Percentiles rank a stretch among this genome's conserved stretches.
These are phyloP conservation scores for Proctacanthus coquilletti DNA, from an alignment of 1,140 invertebrate species.

Conservation along the genomic window DNA sequence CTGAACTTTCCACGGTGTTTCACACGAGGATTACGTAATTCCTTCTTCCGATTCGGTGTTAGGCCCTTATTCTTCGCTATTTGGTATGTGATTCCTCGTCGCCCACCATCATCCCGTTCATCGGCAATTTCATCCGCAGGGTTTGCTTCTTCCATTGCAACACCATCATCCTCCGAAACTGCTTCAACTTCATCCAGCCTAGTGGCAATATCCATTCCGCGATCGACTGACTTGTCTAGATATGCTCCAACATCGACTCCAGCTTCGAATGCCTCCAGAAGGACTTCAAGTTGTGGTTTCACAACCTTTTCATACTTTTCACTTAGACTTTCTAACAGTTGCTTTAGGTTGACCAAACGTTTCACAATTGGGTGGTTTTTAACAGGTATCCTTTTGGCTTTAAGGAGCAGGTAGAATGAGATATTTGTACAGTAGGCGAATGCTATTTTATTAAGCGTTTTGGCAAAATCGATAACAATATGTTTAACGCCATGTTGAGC, in stretches of 20 bases:
- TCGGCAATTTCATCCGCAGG: slow-evolving; percentile 22
- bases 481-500: slow-evolving; percentile 32
- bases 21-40: slow-evolving; percentile 82
- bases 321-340: slow-evolving; percentile 57
- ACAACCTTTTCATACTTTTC: slow-evolving; percentile 46
- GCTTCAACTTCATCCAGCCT: slow-evolving; percentile 13
- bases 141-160: slow-evolving; percentile 17
- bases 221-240: slow-evolving; percentile 7
- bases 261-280: slow-evolving; percentile 35
- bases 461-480: slow-evolving; percentile 40
- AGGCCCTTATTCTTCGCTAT: slow-evolving; percentile 92
- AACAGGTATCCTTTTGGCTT: slow-evolving; percentile 49
- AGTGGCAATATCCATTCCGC: no score
- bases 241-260: slow-evolving; percentile 31
- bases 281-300: slow-evolving; percentile 43
- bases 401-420: slow-evolving; percentile 70
- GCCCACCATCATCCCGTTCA: slow-evolving; percentile 29
- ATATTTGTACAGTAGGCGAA: slow-evolving; percentile 77
- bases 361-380: slow-evolving; percentile 75
- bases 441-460: slow-evolving; percentile 51
- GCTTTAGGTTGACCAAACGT: slow-evolving; percentile 60
- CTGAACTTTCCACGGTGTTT: slow-evolving; percentile 82
- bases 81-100: slow-evolving; percentile 77
- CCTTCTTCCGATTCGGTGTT: slow-evolving; percentile 76
- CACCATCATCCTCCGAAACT: slow-evolving; percentile 31